Evolutionary conservation across 2,888 invertebrate genomes (phyloP).

Genomic region (Cotesia congregata): DNA sequence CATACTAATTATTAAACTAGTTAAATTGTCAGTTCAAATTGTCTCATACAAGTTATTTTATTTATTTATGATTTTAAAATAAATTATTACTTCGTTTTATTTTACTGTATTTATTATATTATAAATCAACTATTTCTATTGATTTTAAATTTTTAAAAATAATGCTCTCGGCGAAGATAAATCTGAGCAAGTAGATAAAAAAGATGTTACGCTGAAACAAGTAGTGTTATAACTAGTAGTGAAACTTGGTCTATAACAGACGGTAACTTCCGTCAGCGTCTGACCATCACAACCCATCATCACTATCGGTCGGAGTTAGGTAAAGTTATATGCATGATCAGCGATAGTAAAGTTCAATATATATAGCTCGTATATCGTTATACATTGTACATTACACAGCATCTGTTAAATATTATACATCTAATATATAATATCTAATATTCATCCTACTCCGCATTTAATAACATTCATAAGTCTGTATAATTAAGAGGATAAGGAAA

Average conservation of each 20-base stretch:
- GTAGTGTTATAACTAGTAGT: slow-evolving; percentile 16
- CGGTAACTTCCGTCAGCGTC: background rate
- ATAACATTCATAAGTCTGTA: too few relatives aligned
- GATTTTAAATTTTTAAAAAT: background rate
- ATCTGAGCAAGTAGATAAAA: background rate
- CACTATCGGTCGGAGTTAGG: slow-evolving; percentile 38
- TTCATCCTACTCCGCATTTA: too few relatives aligned
- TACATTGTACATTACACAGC: slow-evolving; percentile 3
- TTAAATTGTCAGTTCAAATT: too few relatives aligned
- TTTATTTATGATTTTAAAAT: too few relatives aligned
- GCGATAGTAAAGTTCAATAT: slow-evolving; percentile 19
- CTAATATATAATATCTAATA: too few relatives aligned
- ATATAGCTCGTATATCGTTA: slow-evolving; percentile 14
- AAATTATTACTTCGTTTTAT: too few relatives aligned
- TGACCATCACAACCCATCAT: slow-evolving; percentile 37
- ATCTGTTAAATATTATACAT: background rate
- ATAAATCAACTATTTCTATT: too few relatives aligned
- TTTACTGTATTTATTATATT: too few relatives aligned
- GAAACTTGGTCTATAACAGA: slow-evolving; percentile 2
- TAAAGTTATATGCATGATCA: slow-evolving; percentile 31
- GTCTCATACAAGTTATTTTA: too few relatives aligned
- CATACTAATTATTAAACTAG: too few relatives aligned
- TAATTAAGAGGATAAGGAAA: too few relatives aligned
- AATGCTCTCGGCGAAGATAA: background rate
- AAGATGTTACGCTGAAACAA: background rate